These are phyloP conservation scores for Augiades crinisus DNA, from an alignment of 2,888 invertebrate species.

Conservation along the genomic window DNA sequence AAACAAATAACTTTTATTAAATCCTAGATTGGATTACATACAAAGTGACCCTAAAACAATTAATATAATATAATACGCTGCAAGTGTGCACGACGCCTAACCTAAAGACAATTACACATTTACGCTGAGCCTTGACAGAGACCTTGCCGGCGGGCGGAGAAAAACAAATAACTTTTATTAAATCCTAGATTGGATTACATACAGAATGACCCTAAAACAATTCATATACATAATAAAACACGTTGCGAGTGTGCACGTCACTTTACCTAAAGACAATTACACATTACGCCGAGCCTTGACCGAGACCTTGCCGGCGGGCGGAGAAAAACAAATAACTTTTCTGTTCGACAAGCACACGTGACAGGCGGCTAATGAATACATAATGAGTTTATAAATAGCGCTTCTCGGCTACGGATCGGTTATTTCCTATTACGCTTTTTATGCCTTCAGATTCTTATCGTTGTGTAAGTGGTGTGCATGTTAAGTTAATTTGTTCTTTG, in stretches of 20 bases:
- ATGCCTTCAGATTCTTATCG: slow-evolving; percentile 13
- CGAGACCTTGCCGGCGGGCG: slow-evolving; percentile 17
- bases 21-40: too few relatives aligned
- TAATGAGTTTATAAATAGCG: slow-evolving; percentile 20
- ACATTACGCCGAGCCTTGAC: slow-evolving; percentile 10
- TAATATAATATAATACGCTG: background rate
- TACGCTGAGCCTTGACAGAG: slow-evolving; percentile 16
- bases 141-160: slow-evolving; percentile 15
- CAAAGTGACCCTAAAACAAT: background rate
- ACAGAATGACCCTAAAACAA: background rate
- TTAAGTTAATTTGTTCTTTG: background rate
- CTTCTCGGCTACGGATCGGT: background rate
- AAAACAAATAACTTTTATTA: too few relatives aligned
- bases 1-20: too few relatives aligned
- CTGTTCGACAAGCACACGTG: slow-evolving; percentile 13
- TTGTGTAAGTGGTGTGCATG: slow-evolving; percentile 5
- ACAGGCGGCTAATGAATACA: slow-evolving; percentile 19
- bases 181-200: too few relatives aligned
- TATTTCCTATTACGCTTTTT: slow-evolving; percentile 21
- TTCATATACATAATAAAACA: background rate
- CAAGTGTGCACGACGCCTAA: background rate
- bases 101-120: background rate
- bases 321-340: slow-evolving; percentile 22
- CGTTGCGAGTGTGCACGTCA: background rate
- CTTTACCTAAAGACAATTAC: background rate